These are phyloP conservation scores for Olivierus martensii DNA, from an alignment of 1,140 invertebrate species.

Conservation along the genomic window DNA sequence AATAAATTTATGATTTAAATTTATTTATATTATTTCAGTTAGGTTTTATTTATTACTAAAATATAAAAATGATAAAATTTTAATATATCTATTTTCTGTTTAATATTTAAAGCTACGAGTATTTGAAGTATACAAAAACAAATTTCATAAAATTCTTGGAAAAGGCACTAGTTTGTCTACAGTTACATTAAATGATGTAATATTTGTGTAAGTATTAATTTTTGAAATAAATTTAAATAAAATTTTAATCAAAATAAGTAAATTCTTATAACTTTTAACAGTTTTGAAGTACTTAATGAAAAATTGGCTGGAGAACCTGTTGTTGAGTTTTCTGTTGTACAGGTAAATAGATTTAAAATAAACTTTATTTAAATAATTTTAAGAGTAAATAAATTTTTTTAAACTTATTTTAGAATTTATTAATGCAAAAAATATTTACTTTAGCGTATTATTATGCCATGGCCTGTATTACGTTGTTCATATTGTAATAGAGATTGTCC, in stretches of 20 bases:
- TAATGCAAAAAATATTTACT: not conserved
- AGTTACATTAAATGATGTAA: slow-evolving; percentile 23
- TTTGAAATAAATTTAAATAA: slow-evolving; percentile 2
- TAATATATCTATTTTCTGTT: not conserved
- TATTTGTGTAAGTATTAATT: slow-evolving; percentile 29
- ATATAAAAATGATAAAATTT: no score
- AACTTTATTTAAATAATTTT: no score
- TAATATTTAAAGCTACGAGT: slow-evolving; percentile 26
- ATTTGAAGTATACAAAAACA: slow-evolving; percentile 29
- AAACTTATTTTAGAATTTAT: no score
- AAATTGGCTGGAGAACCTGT: slow-evolving; percentile 30
- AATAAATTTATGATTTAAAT: no score
- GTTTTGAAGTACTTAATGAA: slow-evolving; percentile 29
- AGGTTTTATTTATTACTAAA: no score
- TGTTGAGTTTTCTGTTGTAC: slow-evolving; percentile 30
- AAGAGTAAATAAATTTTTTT: no score
- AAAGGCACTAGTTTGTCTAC: slow-evolving; percentile 19
- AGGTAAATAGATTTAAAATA: slow-evolving; percentile 19
- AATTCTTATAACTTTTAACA: slow-evolving; percentile 12
- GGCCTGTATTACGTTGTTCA: slow-evolving; percentile 25
- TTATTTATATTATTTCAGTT: no score
- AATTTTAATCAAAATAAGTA: no score
- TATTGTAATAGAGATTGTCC: slow-evolving; percentile 25
- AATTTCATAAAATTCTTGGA: slow-evolving; percentile 26
- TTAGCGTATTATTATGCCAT: slow-evolving; percentile 30